Base-by-base conservation (phyloP, 1,140 invertebrate species). In the Drosophila lowei region DNA sequence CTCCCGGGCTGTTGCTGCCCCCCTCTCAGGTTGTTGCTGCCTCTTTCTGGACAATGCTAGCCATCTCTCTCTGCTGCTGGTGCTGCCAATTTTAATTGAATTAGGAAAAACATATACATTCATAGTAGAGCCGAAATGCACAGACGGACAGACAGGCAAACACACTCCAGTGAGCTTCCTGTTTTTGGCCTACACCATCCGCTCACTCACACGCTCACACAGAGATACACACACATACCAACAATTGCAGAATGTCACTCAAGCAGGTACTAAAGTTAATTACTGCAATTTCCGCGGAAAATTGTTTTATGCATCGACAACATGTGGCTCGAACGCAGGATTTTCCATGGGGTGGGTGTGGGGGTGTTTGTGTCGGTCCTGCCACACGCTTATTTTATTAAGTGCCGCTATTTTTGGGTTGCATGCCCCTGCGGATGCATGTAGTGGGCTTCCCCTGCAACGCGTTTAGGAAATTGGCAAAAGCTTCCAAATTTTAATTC, bases 241-340 rank as follows among this genome's bases (percentile, higher is more conserved):
- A 54, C 43, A 49, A 47, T 48, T 38, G 61, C 78, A 64, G 65
- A 88, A 77, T 86, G 78, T 88, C 81, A 88, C 78, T 86, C 83
- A 86, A 86, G 77, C 83, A 86, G 84, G 83, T 86, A 86, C 83
- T 78, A 88, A 88, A 86, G 83, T 86, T 86, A 86, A 86, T 88
- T 86, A 88, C 86, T 78, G 83, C 83, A 76, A 88, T 88, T 88
- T 86, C 83, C 83, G 83, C 63, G 74, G 79, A 80, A 86, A 86
- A 88, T 86, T 86, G 83, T 86, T 86, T 81, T 81, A 88, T 88
- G 74, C 83, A 88, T 83, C 88, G 83, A 72, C 78, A 76, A 49
- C 74, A 78, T 86, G 77, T 71, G 81, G 73, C 49, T 62, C 54
- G 64, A 55, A 57, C 64, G 25, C 42, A 18, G 65, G 47, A 64